Conservation (phyloP, 2,797 vertebrate genomes). For the Aulostomus chinensis region DNA sequence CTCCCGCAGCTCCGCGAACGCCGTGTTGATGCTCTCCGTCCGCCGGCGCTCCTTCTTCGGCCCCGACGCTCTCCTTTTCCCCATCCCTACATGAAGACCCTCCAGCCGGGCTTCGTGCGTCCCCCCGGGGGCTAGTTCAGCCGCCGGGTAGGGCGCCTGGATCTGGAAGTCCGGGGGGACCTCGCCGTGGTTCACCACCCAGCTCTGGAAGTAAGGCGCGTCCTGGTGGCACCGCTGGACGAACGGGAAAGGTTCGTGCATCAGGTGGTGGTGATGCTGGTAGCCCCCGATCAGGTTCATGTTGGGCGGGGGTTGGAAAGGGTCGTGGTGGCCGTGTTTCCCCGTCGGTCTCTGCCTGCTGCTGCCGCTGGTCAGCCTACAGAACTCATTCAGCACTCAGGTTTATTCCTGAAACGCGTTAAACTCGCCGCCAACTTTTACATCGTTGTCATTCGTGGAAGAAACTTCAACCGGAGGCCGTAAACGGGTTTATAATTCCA, state of each 20-base stretch:
- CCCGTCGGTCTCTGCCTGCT: conserved; percentile 9
- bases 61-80: conserved; percentile 81
- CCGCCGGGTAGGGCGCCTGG: conserved; percentile 69
- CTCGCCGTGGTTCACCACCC: conserved; percentile 89
- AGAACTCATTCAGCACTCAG: conserved; percentile 34
- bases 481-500: conserved; percentile 30
- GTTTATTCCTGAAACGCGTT: not conserved
- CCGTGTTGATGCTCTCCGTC: conserved; percentile 94
- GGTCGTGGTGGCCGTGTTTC: not conserved
- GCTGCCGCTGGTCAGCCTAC: not conserved
- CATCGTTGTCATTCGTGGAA: conserved; percentile 28
- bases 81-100: conserved; percentile 80
- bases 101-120: conserved; percentile 78
- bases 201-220: conserved; percentile 89
- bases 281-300: conserved; percentile 96
- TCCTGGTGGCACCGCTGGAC: conserved; percentile 90
- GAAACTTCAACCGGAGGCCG: not conserved
- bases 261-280: conserved; percentile 85
- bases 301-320: conserved; percentile 19
- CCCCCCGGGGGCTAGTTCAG: conserved; percentile 66
- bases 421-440: conserved; percentile 2
- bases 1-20: conserved; percentile 88
- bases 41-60: conserved; percentile 91
- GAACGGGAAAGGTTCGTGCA: conserved; percentile 92
- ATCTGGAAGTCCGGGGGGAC: conserved; percentile 82